phyloP scores from a whole-genome alignment of 2,888 invertebrate species.

The Diarsia brunnea region DNA sequence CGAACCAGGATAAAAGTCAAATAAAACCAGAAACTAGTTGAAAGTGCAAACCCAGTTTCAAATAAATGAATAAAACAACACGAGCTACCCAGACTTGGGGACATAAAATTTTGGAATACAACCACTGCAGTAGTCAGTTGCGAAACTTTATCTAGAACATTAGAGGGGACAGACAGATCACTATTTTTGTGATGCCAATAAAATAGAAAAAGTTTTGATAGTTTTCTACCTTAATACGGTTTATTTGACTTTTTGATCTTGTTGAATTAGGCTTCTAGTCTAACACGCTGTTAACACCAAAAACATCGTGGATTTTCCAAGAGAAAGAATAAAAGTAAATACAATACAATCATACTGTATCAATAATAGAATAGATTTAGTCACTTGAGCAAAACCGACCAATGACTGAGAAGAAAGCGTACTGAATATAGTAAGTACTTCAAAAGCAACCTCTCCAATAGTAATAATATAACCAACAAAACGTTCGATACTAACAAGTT shows the following conservation, averaged over 20 bases:
- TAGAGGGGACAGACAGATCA: slow-evolving; percentile 23
- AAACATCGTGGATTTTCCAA: slow-evolving; percentile 2
- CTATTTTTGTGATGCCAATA: slow-evolving; percentile 28
- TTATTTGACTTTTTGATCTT: slow-evolving; percentile 39
- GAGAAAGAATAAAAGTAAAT: not conserved
- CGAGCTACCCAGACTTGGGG: slow-evolving; percentile 25
- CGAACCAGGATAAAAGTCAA: slow-evolving; percentile 37
- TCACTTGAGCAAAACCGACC: slow-evolving; percentile 2
- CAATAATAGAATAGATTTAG: slow-evolving; percentile 7
- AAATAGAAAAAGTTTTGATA: slow-evolving; percentile 13
- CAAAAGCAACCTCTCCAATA: not conserved
- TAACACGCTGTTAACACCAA: slow-evolving; percentile 32
- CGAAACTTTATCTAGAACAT: slow-evolving; percentile 42
- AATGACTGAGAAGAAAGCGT: slow-evolving; percentile 10
- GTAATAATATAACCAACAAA: slow-evolving; percentile 28
- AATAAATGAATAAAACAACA: slow-evolving; percentile 59
- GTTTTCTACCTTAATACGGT: slow-evolving; percentile 28
- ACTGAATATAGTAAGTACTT: slow-evolving; percentile 16
- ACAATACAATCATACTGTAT: not conserved
- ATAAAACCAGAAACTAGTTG: slow-evolving; percentile 49
- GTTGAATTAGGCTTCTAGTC: slow-evolving; percentile 19
- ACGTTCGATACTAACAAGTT: slow-evolving; percentile 45
- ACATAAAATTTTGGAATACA: slow-evolving; percentile 40
- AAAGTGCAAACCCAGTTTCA: slow-evolving; percentile 40
- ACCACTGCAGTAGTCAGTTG: slow-evolving; percentile 28